These are phyloP conservation scores for Ivindomyrus marchei DNA, from an alignment of 2,113 vertebrate genomes.

Conservation along the genomic window DNA sequence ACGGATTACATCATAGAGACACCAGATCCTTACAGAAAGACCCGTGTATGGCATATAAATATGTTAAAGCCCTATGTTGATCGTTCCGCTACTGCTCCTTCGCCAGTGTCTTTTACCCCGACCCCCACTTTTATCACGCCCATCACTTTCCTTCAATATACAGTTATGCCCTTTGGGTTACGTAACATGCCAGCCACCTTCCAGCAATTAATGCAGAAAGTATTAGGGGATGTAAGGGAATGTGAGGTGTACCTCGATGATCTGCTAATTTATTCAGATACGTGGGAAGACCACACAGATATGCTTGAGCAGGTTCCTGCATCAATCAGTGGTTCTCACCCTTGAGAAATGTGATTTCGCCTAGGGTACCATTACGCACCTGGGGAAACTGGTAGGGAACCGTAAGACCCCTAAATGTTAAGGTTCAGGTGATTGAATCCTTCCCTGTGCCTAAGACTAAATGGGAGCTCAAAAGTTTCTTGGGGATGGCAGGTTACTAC, in stretches of 20 bases:
- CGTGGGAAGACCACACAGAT: background rate
- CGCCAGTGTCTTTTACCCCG: too few relatives aligned
- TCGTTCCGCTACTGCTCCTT: background rate
- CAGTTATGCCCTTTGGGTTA: background rate
- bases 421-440: background rate
- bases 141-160: background rate
- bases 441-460: background rate
- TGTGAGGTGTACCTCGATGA: background rate
- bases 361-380: background rate
- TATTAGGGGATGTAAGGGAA: background rate
- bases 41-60: background rate
- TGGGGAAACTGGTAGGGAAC: background rate
- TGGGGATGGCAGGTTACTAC: background rate
- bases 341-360: background rate
- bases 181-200: background rate
- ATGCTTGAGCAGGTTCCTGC: background rate
- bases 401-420: background rate
- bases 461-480: background rate
- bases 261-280: background rate
- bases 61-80: background rate
- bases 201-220: background rate
- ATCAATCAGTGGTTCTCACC: background rate
- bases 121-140: background rate
- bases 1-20: background rate
- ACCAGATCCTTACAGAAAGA: background rate